These are phyloP conservation scores for Aurelia sp. DNA, from an alignment of 30 jellyfish, hydroid and myxozoan genomes.

Conservation along the genomic window DNA sequence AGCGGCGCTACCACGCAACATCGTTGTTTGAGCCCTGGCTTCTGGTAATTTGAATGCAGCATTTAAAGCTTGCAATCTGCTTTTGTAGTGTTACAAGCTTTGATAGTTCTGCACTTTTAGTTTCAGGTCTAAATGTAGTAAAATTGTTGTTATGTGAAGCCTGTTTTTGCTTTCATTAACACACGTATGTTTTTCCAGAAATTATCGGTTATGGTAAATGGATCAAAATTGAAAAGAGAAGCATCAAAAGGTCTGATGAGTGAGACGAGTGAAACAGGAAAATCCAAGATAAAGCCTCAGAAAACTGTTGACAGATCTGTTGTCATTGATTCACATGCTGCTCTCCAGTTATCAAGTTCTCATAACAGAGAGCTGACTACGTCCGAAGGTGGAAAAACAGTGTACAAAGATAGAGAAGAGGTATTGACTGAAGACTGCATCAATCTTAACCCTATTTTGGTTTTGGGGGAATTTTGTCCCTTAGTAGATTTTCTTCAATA, in stretches of 20 bases:
- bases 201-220: slow-evolving; percentile 35
- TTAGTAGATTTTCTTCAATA: no score
- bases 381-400: slow-evolving; percentile 23
- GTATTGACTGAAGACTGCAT: not conserved
- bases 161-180: not conserved
- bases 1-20: no score
- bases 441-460: no score
- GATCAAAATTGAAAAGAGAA: slow-evolving; percentile 44
- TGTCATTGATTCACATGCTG: slow-evolving; percentile 43
- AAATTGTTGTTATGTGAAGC: no score
- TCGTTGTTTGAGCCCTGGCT: no score
- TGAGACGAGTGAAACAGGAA: slow-evolving; percentile 13
- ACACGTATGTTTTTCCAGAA: slow-evolving; percentile 15
- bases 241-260: slow-evolving; percentile 32
- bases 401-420: slow-evolving; percentile 29
- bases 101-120: no score
- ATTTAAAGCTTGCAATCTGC: no score
- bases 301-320: slow-evolving; percentile 32
- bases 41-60: no score
- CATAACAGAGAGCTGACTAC: slow-evolving; percentile 14
- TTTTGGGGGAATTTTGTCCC: no score
- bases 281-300: not conserved
- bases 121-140: no score
- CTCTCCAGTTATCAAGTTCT: not conserved
- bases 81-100: no score